Evolutionary conservation across 2,888 invertebrate species (phyloP).

Genomic region (Eristalis arbustorum): DNA sequence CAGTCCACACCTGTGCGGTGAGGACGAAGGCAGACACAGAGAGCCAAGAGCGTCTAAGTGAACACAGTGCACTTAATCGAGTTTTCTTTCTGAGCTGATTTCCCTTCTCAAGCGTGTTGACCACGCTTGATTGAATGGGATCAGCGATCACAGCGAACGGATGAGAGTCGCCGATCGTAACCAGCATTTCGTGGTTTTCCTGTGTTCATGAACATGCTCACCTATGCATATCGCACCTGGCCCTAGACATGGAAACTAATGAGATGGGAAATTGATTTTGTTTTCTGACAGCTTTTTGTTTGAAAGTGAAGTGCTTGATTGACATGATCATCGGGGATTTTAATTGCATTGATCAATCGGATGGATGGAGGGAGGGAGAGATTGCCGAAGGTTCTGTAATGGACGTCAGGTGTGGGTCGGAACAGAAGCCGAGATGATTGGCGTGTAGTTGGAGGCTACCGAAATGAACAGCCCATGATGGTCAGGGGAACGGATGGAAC

Average conservation of each 20-base stretch:
- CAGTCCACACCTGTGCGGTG: not conserved
- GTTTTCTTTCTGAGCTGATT: constrained; percentile 44
- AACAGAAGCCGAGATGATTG: not conserved
- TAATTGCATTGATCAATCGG: constrained; percentile 28
- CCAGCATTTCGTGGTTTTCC: constrained; percentile 79
- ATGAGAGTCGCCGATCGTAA: constrained; percentile 50
- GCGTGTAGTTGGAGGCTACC: not conserved
- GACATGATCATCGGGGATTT: constrained; percentile 57
- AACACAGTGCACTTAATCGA: constrained; percentile 62
- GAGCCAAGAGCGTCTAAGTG: constrained; percentile 10
- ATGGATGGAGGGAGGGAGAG: not conserved
- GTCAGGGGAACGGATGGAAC: not conserved
- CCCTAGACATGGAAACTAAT: constrained; percentile 44
- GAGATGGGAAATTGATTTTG: constrained; percentile 62
- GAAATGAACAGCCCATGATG: not conserved
- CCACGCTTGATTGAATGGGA: constrained; percentile 71
- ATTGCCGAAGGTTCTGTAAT: not conserved
- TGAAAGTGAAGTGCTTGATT: constrained; percentile 63
- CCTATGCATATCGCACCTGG: constrained; percentile 78
- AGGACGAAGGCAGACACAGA: not conserved
- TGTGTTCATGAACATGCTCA: constrained; percentile 79
- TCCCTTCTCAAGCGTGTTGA: constrained; percentile 59
- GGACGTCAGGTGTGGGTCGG: not conserved
- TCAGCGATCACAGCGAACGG: constrained; percentile 52
- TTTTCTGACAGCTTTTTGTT: constrained; percentile 22